phyloP scores from a whole-genome alignment of 2,797 vertebrate species.

The Chelidonichthys spinosus region DNA sequence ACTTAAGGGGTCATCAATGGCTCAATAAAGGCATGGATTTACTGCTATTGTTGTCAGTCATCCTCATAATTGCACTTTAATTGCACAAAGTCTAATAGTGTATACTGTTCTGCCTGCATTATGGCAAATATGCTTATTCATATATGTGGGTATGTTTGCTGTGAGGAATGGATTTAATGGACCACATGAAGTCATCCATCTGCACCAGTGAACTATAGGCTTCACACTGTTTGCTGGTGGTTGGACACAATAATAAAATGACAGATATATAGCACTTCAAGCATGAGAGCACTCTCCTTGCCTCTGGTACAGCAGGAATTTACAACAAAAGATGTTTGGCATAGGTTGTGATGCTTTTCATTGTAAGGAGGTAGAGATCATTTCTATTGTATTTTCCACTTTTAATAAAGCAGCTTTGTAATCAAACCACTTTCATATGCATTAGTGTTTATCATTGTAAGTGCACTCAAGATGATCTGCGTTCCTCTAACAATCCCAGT shows the following conservation, averaged over 20 bases:
- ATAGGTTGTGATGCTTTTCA: background rate
- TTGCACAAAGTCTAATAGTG: constrained; percentile 62
- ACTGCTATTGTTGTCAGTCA: constrained; percentile 66
- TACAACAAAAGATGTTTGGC: constrained; percentile 3
- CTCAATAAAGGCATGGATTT: constrained; percentile 66
- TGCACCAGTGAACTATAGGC: constrained; percentile 48
- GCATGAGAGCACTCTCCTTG: constrained; percentile 8
- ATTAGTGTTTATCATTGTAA: background rate
- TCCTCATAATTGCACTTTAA: constrained; percentile 67
- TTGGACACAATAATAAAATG: constrained; percentile 51
- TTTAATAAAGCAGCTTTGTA: constrained; percentile 8
- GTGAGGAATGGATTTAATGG: constrained; percentile 41
- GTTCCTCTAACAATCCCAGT: background rate
- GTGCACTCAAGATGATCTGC: background rate
- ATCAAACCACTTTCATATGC: background rate
- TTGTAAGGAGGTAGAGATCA: background rate
- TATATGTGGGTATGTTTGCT: constrained; percentile 36
- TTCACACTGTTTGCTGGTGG: constrained; percentile 33
- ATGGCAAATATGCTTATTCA: constrained; percentile 46
- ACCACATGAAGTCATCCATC: constrained; percentile 44
- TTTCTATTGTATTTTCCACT: background rate
- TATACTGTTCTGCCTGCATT: constrained; percentile 42
- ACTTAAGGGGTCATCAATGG: constrained; percentile 62
- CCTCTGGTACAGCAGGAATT: constrained; percentile 5
- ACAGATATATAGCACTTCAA: constrained; percentile 35